A percentile compares a stretch with the other conserved stretches of the same genome.
phyloP scores from a whole-genome alignment of 1,140 invertebrate species.

The Solen grandis region DNA sequence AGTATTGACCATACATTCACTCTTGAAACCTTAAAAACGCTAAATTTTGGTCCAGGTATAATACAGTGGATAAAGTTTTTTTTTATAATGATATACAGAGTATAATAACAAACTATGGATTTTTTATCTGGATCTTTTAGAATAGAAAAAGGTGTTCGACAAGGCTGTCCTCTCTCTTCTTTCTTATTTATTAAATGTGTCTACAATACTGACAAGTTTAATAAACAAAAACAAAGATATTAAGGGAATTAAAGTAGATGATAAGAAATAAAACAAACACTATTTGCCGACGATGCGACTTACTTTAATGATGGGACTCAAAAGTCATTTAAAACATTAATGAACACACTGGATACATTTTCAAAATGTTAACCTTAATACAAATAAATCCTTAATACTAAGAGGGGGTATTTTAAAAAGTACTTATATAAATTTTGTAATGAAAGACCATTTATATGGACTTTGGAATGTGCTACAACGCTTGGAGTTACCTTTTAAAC shows the following conservation, averaged over 20 bases:
- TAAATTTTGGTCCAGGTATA: constrained; percentile 5
- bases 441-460: too few relatives aligned
- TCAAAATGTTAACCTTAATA: too few relatives aligned
- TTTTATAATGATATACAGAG: constrained; percentile 13
- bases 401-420: background rate
- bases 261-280: too few relatives aligned
- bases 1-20: constrained; percentile 17
- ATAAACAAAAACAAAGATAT: constrained; percentile 5
- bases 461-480: too few relatives aligned
- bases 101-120: constrained; percentile 15
- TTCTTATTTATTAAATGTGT: background rate
- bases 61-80: constrained; percentile 16
- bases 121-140: constrained; percentile 11
- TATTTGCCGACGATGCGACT: constrained; percentile 29
- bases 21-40: background rate
- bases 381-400: background rate
- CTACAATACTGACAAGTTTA: background rate
- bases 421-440: background rate
- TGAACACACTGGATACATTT: background rate
- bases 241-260: constrained; percentile 3
- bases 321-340: background rate
- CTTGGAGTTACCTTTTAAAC: background rate
- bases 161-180: too few relatives aligned
- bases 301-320: constrained; percentile 9
- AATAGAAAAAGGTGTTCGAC: too few relatives aligned